Evolutionary conservation across 2,113 vertebrate species (phyloP).

Genomic region (Saguinus midas): DNA sequence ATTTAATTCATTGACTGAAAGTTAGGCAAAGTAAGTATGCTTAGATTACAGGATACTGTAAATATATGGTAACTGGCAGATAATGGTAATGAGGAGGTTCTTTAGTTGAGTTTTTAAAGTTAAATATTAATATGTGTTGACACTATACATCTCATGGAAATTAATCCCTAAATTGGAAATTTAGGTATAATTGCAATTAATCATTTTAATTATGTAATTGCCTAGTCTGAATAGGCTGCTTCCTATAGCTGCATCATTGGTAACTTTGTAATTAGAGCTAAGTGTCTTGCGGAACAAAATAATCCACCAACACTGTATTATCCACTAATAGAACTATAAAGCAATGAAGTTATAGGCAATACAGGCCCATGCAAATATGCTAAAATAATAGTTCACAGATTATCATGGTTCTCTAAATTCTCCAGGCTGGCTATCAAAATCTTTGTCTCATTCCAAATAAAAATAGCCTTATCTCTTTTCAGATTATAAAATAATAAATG

Average conservation of each 20-base stretch:
- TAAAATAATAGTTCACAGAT: background rate
- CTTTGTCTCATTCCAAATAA: conserved; percentile 21
- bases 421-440: background rate
- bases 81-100: background rate
- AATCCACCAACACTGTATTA: background rate
- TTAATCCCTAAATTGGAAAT: conserved; percentile 61
- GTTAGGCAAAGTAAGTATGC: conserved; percentile 24
- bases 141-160: conserved; percentile 37
- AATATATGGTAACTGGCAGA: background rate
- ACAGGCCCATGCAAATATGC: background rate
- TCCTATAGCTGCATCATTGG: background rate
- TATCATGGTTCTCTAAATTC: background rate
- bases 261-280: conserved; percentile 43
- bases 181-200: conserved; percentile 63
- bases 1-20: conserved; percentile 16
- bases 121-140: conserved; percentile 57
- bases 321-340: background rate
- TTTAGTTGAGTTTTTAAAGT: conserved; percentile 33
- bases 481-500: conserved; percentile 15
- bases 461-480: background rate
- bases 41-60: background rate
- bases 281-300: conserved; percentile 37
- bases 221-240: background rate
- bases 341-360: background rate
- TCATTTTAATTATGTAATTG: conserved; percentile 58